Base-by-base conservation (phyloP, 2,888 invertebrate species). In the Abrostola tripartita region DNA sequence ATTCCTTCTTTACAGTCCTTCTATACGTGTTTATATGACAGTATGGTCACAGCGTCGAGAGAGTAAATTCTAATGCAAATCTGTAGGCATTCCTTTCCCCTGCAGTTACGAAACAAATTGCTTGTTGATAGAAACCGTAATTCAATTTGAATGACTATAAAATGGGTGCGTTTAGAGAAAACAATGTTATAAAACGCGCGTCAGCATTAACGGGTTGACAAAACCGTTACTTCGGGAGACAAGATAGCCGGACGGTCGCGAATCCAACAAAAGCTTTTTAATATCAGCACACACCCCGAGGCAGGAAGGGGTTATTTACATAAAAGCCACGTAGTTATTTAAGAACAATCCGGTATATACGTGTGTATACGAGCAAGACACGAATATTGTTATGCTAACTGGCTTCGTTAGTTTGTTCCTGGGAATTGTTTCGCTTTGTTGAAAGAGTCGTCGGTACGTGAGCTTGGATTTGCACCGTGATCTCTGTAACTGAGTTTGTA, bases 361-460 rank as follows among this genome's bases (percentile, higher is more conserved):
- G 68, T 79, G 50, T 73, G 72, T 83, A 81, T 81, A 79, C 77
- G 76, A 78, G 73, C 76, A 66, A 73, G 80, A 80, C 83, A 88
- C 86, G 93, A 93, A 94, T 93, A 93, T 93, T 92, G 92, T 93
- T 93, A 93, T 91, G 90, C 91, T 91, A 94, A 93, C 92, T 89
- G 92, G 85, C 92, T 92, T 94, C 94, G 93, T 94, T 94, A 94
- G 92, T 90, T 92, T 90, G 92, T 93, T 91, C 90, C 89, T 85
- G 87, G 88, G 92, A 92, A 93, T 91, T 90, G 92, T 89, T 89
- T 88, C 85, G 86, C 88, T 90, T 85, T 90, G 88, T 88, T 89
- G 88, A 90, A 90, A 88, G 87, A 87, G 82, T 83, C 78, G 74
- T 71, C 80, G 79, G 83, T 88, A 88, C 87, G 87, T 85, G 87